A percentile compares a stretch with the other conserved stretches of the same genome.
phyloP scores from a whole-genome alignment of 2,888 invertebrate genomes.

The Anticlea derivata region DNA sequence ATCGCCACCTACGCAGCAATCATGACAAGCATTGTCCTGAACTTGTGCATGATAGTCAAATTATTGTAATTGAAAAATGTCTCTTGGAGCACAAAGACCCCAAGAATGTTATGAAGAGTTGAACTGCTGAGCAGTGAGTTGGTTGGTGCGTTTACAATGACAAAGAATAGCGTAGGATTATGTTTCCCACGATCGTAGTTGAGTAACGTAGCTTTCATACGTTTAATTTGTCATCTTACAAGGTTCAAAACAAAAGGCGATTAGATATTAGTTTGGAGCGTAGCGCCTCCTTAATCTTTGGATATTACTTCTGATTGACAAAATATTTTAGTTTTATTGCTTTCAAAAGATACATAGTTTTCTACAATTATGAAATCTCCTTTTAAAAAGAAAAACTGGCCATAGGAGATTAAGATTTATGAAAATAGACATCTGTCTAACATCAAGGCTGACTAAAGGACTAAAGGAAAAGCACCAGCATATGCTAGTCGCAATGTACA shows the following conservation, averaged over 20 bases:
- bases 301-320: too few species aligned
- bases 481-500: slow-evolving; percentile 35
- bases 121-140: slow-evolving; percentile 13
- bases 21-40: slow-evolving; percentile 58
- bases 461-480: too few species aligned
- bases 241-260: too few species aligned
- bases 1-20: slow-evolving; percentile 64
- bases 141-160: slow-evolving; percentile 23
- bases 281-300: too few species aligned
- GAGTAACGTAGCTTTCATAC: slow-evolving; percentile 1
- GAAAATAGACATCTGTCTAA: neutral
- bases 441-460: neutral
- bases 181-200: slow-evolving; percentile 34
- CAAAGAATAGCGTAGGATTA: slow-evolving; percentile 37
- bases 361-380: too few species aligned
- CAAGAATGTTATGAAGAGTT: slow-evolving; percentile 28
- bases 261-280: too few species aligned
- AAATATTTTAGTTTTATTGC: too few species aligned
- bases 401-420: too few species aligned
- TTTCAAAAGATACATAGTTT: too few species aligned
- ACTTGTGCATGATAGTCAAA: slow-evolving; percentile 36
- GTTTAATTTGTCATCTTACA: neutral
- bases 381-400: too few species aligned
- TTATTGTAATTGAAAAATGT: slow-evolving; percentile 22
- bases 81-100: slow-evolving; percentile 26